These are phyloP conservation scores for Clavelina lepadiformis DNA, from an alignment of 23 tunicate genomes.

Conservation along the genomic window DNA sequence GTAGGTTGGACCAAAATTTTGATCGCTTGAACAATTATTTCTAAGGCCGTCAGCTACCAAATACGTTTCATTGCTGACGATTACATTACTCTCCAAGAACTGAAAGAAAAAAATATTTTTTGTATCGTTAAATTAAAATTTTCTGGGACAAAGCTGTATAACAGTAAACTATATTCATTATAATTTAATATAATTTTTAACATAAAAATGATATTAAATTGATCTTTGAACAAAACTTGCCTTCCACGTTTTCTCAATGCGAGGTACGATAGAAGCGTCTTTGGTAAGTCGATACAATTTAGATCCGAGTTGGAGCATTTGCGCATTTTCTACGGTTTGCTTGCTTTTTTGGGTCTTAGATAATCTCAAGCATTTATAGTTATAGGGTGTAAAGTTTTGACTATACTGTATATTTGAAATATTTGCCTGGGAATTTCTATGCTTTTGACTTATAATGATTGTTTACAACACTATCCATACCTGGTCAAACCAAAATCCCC, in stretches of 20 bases:
- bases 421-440: no score
- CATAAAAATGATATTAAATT: not conserved
- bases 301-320: slow-evolving; percentile 62
- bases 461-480: slow-evolving; percentile 5
- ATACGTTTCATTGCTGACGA: slow-evolving; percentile 41
- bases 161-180: not conserved
- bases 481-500: slow-evolving; percentile 91
- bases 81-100: slow-evolving; percentile 45
- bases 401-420: no score
- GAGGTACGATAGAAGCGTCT: slow-evolving; percentile 11
- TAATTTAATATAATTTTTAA: not conserved
- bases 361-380: no score
- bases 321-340: slow-evolving; percentile 85
- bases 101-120: slow-evolving; percentile 24
- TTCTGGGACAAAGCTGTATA: not conserved
- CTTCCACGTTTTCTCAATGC: slow-evolving; percentile 41
- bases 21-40: slow-evolving; percentile 43
- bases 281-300: slow-evolving; percentile 45
- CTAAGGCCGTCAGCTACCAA: slow-evolving; percentile 68
- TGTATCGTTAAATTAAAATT: not conserved
- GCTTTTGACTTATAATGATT: no score
- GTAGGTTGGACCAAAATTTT: slow-evolving; percentile 73
- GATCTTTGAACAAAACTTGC: slow-evolving; percentile 15
- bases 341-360: slow-evolving; percentile 40
- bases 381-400: no score